phyloP scores from a whole-genome alignment of 2,113 vertebrate genomes.

The Dicerorhinus sumatrensis region DNA sequence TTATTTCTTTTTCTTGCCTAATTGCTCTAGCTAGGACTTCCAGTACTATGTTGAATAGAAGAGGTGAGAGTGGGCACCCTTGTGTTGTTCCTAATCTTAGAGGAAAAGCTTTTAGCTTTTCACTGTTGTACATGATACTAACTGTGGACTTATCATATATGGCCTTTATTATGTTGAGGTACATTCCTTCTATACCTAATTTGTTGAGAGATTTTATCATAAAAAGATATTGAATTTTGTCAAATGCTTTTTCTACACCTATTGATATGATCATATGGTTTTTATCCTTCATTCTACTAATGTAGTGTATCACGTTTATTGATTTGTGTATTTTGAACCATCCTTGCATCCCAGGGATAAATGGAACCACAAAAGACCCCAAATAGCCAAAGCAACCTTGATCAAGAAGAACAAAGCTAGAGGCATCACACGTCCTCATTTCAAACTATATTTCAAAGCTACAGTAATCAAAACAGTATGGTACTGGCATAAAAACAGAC shows the following conservation, averaged over 20 bases:
- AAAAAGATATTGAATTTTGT: not conserved
- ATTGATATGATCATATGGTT: not conserved
- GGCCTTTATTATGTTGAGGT: not conserved
- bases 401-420: not conserved
- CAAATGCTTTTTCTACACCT: not conserved
- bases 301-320: not conserved
- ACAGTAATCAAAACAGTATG: not conserved
- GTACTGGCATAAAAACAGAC: not conserved
- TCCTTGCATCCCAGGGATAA: not conserved
- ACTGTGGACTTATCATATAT: not conserved
- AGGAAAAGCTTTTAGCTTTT: not conserved
- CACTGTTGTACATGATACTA: not conserved
- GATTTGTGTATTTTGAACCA: not conserved
- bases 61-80: not conserved
- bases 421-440: not conserved
- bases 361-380: not conserved
- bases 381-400: not conserved
- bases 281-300: not conserved
- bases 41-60: not conserved
- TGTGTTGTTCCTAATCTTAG: not conserved
- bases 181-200: not conserved
- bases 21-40: not conserved
- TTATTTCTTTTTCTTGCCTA: constrained; percentile 14
- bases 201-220: not conserved
- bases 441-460: not conserved